Evolutionary conservation across 2,113 vertebrate genomes (phyloP), one percentile per base, ranked within the genome.

Genomic region (Vulpes ferrilata): DNA sequence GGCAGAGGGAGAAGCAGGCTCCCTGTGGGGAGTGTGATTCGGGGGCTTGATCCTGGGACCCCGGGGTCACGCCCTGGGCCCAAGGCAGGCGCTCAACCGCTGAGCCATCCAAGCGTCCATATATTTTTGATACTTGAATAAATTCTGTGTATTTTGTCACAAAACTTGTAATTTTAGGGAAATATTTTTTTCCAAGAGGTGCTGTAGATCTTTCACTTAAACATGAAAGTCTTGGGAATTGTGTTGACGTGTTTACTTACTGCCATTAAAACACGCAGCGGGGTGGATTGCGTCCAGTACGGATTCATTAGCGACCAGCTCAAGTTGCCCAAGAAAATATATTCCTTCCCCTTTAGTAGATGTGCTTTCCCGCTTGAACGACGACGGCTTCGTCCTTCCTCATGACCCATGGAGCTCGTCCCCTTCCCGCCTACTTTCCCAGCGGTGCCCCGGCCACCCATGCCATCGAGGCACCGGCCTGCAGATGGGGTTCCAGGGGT

Each of bases 111-210:
- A 43, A 4, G 43, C 6, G 7, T 43, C 43, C 43, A 43, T 17
- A 11, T 62, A 78, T 48, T 76, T 13, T 93, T 65, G 67, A 60
- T 59, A 7, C 7, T 53, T 93, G 20, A 88, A 73, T 20, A 65
- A 60, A 60, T 67, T 69, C 3, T 7, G 60, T 51, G 5, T 78
- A n/a, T 87, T 93, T 93, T 87, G 23, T 65, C 2, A 93, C 3
- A 86, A 89, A 69, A 8, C 0, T 57, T 69, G 19, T n/a, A 94
- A 83, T 59, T 82, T 93, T 82, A 27, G 35, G 11, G 0, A 80
- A 80, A 59, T 43, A 67, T 25, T 38, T 86, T 96, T 89, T 98
- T 62, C 12, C 88, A 35, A 8, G 15, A 95, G 30, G 2, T 53
- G 0, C 0, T 7, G 57, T 82, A 11, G 4, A 76, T 51, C 7